Conservation (phyloP, 1,140 invertebrate species). For the Augochlora pura region DNA sequence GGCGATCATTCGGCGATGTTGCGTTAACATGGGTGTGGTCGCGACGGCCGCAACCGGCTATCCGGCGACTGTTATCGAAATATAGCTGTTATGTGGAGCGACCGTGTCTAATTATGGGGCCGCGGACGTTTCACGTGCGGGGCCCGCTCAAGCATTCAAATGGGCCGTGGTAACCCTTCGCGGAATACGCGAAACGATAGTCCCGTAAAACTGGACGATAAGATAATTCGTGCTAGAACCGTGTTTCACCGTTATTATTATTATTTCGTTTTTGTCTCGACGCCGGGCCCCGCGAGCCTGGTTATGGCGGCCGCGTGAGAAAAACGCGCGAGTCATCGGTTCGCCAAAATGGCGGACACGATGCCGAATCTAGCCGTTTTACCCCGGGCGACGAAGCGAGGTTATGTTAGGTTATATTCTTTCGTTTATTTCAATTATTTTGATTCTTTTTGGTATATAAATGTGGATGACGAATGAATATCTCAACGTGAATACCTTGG, state of each 20-base stretch:
- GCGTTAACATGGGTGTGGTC: neutral
- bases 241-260: conserved; percentile 39
- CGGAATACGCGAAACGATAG: conserved; percentile 5
- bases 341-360: neutral
- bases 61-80: conserved; percentile 27
- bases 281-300: neutral
- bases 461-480: too few relatives aligned
- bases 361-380: neutral
- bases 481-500: too few relatives aligned
- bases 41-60: neutral
- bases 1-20: neutral
- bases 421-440: too few relatives aligned
- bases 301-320: neutral
- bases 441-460: too few relatives aligned
- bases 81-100: conserved; percentile 12
- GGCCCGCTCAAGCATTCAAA: neutral
- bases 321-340: conserved; percentile 2
- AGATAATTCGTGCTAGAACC: conserved; percentile 33
- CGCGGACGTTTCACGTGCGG: conserved; percentile 1
- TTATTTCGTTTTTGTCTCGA: neutral
- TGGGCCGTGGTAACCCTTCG: conserved; percentile 16
- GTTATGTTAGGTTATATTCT: too few relatives aligned
- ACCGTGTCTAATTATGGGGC: conserved; percentile 22
- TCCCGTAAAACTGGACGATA: conserved; percentile 26
- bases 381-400: too few relatives aligned